Evolutionary conservation across 92 coral and sea anemone species (phyloP), one percentile per base, ranked within the genome.

Genomic region (Zoanthus gigantus): DNA sequence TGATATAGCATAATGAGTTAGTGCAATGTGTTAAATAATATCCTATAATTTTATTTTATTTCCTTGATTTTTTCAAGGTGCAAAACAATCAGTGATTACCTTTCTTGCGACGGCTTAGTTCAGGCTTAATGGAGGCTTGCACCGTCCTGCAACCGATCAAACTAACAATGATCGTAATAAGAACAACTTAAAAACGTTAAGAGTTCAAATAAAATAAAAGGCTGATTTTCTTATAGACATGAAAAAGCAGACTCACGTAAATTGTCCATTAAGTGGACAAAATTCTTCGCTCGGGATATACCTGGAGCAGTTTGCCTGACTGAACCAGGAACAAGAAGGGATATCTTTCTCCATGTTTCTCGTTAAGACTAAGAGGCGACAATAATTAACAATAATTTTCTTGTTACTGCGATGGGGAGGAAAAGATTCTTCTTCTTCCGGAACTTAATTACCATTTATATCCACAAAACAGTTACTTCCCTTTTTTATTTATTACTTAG

Each of bases 211-310:
- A 17, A 48, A 12, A 47, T 28, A 9, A 4, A 54, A 50, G 2
- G 5, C 5, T 5, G 13, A 6, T 30, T 32, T 11, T 6, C 15
- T 13, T 29, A 9, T 2, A 14, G 1, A 53, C 10, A 0, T 48
- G 42, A 52, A 48, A 48, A 0, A 9, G 17, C 32, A 28, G 29
- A 81, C 85, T 81, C 28, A 81, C 85, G 50, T 23, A 67, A 81
- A 65, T 65, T 65, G 74, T 73, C 23, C 0, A 45, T 66, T 77
- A 23, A 54, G 42, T 53, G 82, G 68, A 0, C 31, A 17, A 10
- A 77, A 54, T 3, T 77, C 82, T 53, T 77, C 82, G 67, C 82
- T 77, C 0, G 82, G 68, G 29, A 53, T 77, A 28, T 53, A 77
- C 31, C 9, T 65, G 12, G 85, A 71, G 47, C 58, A 17, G 10